Evolutionary conservation across 2,797 vertebrate genomes (phyloP).

Genomic region (Rallus crepitans): DNA sequence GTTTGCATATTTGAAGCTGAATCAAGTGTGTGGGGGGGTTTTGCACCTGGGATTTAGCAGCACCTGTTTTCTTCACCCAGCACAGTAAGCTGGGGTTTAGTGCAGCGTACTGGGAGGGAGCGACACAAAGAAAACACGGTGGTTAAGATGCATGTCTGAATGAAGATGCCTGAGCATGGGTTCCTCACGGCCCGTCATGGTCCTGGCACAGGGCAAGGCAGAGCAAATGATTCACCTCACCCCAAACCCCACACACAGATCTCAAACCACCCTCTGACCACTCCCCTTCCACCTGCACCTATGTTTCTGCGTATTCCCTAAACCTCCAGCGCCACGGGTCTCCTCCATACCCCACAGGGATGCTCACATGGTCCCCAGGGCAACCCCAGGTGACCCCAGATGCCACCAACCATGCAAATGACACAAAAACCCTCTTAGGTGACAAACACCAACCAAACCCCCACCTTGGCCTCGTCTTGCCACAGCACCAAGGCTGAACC

Average conservation of each 20-base stretch:
- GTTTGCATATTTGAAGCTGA: accelerated
- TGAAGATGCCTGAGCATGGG: not conserved
- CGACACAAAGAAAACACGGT: not conserved
- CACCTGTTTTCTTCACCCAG: not conserved
- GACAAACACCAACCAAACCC: not conserved
- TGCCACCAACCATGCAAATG: not conserved
- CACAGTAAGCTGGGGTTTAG: not conserved
- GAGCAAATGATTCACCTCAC: not conserved
- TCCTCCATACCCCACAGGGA: not conserved
- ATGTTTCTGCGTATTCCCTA: not conserved
- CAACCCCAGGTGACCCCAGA: not conserved
- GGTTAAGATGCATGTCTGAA: not conserved
- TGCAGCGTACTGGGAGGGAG: not conserved
- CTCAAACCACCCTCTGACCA: not conserved
- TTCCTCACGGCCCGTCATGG: accelerated
- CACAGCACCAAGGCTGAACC: not conserved
- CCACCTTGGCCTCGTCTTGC: not conserved
- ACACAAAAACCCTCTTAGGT: not conserved
- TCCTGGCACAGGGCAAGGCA: not conserved
- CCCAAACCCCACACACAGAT: not conserved
- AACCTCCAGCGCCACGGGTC: not conserved
- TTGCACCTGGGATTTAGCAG: not conserved
- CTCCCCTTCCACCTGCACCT: accelerated
- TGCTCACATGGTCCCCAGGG: not conserved
- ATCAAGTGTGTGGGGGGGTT: accelerated